Evolutionary conservation across 2,797 vertebrate genomes (phyloP).

Genomic region (Microcaecilia unicolor): DNA sequence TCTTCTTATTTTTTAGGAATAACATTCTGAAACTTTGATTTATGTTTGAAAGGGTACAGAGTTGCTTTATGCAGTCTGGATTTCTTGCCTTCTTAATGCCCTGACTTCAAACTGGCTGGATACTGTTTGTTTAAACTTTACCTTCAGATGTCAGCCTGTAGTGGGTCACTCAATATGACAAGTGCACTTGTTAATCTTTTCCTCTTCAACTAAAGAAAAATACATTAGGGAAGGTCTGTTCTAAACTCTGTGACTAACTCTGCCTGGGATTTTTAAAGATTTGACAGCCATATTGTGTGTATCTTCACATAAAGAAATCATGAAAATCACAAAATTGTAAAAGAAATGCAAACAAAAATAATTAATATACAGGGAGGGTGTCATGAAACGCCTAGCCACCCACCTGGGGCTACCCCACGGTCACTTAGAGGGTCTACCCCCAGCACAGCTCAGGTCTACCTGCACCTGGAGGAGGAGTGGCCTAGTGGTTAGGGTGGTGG

Average conservation of each 20-base stretch:
- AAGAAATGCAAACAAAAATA: too few species aligned
- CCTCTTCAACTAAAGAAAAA: constrained; percentile 53
- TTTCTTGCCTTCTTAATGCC: constrained; percentile 7
- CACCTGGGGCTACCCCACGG: too few species aligned
- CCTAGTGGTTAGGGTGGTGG: too few species aligned
- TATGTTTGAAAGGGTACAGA: constrained; percentile 20
- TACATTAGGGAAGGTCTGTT: constrained; percentile 58
- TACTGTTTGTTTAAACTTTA: constrained; percentile 32
- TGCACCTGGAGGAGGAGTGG: too few species aligned
- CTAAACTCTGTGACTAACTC: constrained; percentile 19
- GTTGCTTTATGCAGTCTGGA: constrained; percentile 15
- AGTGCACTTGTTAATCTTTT: constrained; percentile 45
- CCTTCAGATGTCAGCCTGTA: constrained; percentile 37
- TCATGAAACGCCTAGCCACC: too few species aligned
- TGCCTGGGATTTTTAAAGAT: constrained; percentile 4
- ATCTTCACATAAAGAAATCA: too few species aligned
- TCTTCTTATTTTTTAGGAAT: constrained; percentile 29
- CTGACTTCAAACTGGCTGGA: too few species aligned
- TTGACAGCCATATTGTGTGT: too few species aligned
- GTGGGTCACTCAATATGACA: constrained; percentile 54
- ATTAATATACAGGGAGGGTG: too few species aligned
- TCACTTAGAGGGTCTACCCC: too few species aligned
- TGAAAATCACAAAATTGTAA: too few species aligned
- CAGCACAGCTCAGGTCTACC: too few species aligned
- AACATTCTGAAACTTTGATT: constrained; percentile 20